phyloP scores from a whole-genome alignment of 2,888 invertebrate genomes.

The Leucania comma region DNA sequence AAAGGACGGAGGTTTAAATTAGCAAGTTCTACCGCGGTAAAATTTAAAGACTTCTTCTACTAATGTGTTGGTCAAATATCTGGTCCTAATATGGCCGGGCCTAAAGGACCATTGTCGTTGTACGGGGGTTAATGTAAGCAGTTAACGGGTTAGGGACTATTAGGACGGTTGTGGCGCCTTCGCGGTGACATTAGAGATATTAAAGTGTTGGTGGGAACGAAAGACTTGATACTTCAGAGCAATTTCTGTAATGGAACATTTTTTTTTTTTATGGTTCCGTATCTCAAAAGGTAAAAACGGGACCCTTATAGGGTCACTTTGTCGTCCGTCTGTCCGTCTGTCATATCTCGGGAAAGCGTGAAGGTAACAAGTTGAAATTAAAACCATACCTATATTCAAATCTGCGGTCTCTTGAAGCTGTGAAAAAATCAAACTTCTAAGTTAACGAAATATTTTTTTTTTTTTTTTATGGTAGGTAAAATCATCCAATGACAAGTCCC shows the following conservation, averaged over 20 bases:
- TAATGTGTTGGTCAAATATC: slow-evolving; percentile 62
- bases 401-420: no score
- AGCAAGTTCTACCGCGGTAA: slow-evolving; percentile 87
- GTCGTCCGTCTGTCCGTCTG: no score
- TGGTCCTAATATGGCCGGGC: slow-evolving; percentile 62
- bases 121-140: slow-evolving; percentile 57
- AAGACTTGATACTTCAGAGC: background rate
- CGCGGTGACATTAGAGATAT: slow-evolving; percentile 36
- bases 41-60: slow-evolving; percentile 72
- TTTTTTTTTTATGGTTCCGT: no score
- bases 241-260: background rate
- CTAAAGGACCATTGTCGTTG: slow-evolving; percentile 61
- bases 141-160: slow-evolving; percentile 66
- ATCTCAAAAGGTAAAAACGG: no score
- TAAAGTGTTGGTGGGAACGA: slow-evolving; percentile 19
- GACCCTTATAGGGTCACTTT: no score
- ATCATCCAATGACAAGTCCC: no score
- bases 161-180: slow-evolving; percentile 60
- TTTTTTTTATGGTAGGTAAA: no score
- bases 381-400: no score
- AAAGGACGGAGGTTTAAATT: slow-evolving; percentile 84
- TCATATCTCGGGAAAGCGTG: no score
- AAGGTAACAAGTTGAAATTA: no score
- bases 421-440: no score
- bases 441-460: no score